These are phyloP conservation scores for Drosophila lacteicornis DNA, from an alignment of 1,140 invertebrate genomes.

Conservation along the genomic window DNA sequence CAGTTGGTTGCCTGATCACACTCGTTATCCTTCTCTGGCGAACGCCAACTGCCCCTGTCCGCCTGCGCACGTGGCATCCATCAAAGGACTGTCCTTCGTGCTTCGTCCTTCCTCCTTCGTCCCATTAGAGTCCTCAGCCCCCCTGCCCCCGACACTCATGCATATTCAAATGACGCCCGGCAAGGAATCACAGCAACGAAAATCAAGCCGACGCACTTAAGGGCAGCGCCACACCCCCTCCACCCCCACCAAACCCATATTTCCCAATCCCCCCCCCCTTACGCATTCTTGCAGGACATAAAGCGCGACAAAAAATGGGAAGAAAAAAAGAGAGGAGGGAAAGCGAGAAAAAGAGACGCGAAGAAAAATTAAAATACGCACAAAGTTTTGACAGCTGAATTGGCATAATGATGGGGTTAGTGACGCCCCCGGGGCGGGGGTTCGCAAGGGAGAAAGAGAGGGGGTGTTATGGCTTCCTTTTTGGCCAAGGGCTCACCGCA, in stretches of 20 bases:
- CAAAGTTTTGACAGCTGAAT: conserved; percentile 83
- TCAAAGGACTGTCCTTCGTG: conserved; percentile 43
- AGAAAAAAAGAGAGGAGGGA: conserved; percentile 13
- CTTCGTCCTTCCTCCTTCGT: neutral
- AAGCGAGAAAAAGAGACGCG: conserved; percentile 42
- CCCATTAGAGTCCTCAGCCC: neutral
- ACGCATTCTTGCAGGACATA: conserved; percentile 60
- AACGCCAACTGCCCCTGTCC: conserved; percentile 5
- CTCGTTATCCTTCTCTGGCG: neutral
- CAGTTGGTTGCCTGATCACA: conserved; percentile 1
- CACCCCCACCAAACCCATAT: neutral
- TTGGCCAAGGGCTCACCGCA: conserved; percentile 27
- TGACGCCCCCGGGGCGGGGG: conserved; percentile 31
- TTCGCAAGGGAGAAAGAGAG: neutral
- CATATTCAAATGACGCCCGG: conserved; percentile 72
- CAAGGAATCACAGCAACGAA: conserved; percentile 71
- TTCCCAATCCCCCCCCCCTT: neutral
- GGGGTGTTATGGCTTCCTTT: neutral
- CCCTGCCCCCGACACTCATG: conserved; percentile 41
- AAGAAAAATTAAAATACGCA: conserved; percentile 81
- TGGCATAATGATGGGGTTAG: conserved; percentile 82
- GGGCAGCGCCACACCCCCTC: conserved; percentile 37
- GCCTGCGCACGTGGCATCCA: conserved; percentile 69
- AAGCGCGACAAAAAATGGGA: conserved; percentile 63
- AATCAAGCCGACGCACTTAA: conserved; percentile 78